These are phyloP conservation scores for Chelonus formosanus DNA, from an alignment of 2,888 invertebrate species.

Conservation along the genomic window DNA sequence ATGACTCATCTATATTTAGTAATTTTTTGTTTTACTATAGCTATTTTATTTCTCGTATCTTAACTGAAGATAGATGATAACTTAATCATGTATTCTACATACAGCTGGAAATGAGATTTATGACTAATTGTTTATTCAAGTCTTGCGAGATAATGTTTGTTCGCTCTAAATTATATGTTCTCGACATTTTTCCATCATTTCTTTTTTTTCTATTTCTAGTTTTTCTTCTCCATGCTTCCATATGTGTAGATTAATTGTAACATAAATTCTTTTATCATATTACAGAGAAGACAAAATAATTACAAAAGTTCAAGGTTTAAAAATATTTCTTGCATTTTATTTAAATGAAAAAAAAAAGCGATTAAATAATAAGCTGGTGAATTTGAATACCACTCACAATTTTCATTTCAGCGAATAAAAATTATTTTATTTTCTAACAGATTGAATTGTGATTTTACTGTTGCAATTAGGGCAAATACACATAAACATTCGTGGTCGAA, in stretches of 20 bases:
- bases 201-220: background rate
- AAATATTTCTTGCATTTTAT: too few species aligned
- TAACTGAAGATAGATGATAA: conserved; percentile 1
- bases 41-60: conserved; percentile 20
- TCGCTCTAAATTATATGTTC: conserved; percentile 42
- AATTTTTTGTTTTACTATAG: conserved; percentile 15
- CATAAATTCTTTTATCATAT: too few species aligned
- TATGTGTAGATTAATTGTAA: too few species aligned
- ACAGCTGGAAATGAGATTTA: conserved; percentile 39
- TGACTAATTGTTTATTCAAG: conserved; percentile 40
- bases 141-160: conserved; percentile 44
- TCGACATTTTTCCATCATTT: background rate
- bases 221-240: background rate
- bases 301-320: too few species aligned
- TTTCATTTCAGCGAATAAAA: background rate
- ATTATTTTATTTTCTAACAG: too few species aligned
- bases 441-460: too few species aligned
- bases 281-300: background rate
- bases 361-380: too few species aligned
- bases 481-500: conserved; percentile 40
- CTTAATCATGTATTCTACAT: conserved; percentile 5
- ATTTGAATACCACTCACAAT: too few species aligned
- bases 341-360: too few species aligned
- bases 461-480: conserved; percentile 19
- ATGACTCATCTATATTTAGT: conserved; percentile 8